Percentiles rank a stretch among this genome's conserved stretches.
Conservation (phyloP, 2,797 vertebrate species). For the Prionace glauca region DNA sequence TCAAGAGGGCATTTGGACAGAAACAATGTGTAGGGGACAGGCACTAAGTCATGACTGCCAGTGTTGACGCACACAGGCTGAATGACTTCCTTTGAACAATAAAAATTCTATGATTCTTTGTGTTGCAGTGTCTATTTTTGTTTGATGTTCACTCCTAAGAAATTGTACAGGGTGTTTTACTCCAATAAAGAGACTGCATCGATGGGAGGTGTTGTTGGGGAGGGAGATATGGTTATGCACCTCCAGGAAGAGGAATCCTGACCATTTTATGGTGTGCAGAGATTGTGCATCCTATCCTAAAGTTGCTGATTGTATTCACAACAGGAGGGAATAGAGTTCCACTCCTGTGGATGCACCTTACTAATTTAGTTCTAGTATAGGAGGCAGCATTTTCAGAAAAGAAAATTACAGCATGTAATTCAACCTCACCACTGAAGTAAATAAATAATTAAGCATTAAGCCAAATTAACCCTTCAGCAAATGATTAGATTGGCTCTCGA, state of each 20-base stretch:
- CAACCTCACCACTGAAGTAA: neutral
- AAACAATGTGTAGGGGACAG: too few relatives aligned
- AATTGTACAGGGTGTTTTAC: neutral
- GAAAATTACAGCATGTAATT: neutral
- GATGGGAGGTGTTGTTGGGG: neutral
- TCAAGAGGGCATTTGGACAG: too few relatives aligned
- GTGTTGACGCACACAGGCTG: too few relatives aligned
- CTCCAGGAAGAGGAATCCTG: neutral
- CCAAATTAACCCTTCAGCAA: neutral
- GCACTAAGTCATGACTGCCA: too few relatives aligned
- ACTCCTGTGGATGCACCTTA: neutral
- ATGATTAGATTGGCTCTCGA: neutral
- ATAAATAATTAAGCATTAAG: neutral
- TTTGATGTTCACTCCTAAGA: neutral
- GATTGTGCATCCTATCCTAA: neutral
- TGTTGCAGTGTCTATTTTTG: neutral
- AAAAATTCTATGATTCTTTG: too few relatives aligned
- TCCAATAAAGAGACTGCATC: neutral
- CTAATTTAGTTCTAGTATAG: neutral
- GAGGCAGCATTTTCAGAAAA: neutral
- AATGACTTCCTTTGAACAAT: too few relatives aligned
- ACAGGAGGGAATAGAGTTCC: neutral
- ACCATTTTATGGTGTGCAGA: neutral
- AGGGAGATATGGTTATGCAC: neutral
- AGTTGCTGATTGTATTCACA: neutral